phyloP scores from a whole-genome alignment of 2,113 vertebrate genomes.

The Ochotona princeps region DNA sequence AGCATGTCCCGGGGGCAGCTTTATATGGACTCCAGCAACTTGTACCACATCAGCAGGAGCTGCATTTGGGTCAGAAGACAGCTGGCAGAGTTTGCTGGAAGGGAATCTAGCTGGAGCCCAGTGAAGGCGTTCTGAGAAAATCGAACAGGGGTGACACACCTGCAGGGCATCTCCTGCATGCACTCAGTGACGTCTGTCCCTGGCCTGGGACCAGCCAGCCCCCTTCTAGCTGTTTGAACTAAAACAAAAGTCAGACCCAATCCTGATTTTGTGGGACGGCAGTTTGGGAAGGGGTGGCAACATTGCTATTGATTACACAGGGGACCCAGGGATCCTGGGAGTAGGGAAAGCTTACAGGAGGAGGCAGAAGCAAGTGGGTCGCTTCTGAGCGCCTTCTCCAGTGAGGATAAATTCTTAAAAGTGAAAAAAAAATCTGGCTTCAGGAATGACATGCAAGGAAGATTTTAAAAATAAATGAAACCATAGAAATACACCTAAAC shows the following conservation, averaged over 20 bases:
- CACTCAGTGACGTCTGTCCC: not conserved
- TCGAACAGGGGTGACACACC: not conserved
- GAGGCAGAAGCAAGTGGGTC: not conserved
- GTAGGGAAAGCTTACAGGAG: not conserved
- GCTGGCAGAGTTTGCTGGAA: not conserved
- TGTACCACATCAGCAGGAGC: not conserved
- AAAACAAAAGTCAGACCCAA: not conserved
- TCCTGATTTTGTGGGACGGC: not conserved
- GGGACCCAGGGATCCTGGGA: not conserved
- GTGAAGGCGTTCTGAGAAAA: not conserved
- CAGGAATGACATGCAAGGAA: not conserved
- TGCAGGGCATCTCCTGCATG: not conserved
- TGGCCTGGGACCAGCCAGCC: not conserved
- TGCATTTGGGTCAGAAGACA: not conserved
- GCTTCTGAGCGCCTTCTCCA: not conserved
- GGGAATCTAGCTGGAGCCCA: not conserved
- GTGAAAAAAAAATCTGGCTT: not conserved
- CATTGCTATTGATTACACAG: not conserved
- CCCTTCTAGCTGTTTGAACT: not conserved
- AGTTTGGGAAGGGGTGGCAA: not conserved
- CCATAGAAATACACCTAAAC: not conserved
- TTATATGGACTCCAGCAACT: not conserved
- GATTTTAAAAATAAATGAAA: slow-evolving; percentile 27
- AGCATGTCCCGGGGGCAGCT: not conserved
- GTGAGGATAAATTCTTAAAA: slow-evolving; percentile 26